A percentile compares a stretch with the other conserved stretches of the same genome.
phyloP scores from a whole-genome alignment of 2,797 vertebrate genomes.

The Chiloscyllium punctatum region DNA sequence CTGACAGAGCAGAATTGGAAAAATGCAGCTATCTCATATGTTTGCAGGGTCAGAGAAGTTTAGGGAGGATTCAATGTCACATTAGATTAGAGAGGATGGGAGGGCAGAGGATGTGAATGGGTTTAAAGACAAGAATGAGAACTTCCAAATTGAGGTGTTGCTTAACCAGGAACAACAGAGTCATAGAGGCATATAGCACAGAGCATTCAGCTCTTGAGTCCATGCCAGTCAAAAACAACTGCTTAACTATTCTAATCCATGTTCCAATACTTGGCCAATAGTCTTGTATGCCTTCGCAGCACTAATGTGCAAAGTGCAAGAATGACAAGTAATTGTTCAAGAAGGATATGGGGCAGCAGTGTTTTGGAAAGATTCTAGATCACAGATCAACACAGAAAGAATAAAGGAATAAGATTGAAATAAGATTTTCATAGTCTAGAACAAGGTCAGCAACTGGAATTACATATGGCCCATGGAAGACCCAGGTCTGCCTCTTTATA shows the following conservation, averaged over 20 bases:
- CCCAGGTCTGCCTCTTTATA: too few relatives aligned
- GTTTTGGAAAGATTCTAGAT: not conserved
- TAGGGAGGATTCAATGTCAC: not conserved
- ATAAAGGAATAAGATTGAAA: not conserved
- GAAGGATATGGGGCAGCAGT: not conserved
- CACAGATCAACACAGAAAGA: not conserved
- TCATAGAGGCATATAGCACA: too few relatives aligned
- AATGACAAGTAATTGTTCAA: not conserved
- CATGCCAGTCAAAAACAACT: too few relatives aligned
- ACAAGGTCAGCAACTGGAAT: too few relatives aligned
- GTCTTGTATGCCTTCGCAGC: too few relatives aligned
- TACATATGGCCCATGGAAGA: too few relatives aligned
- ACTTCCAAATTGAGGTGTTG: not conserved
- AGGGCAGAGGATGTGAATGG: not conserved
- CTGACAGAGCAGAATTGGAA: not conserved
- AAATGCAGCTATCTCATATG: not conserved
- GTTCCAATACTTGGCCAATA: too few relatives aligned
- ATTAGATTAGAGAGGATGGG: not conserved
- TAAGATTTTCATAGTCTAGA: not conserved
- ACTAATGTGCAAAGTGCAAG: too few relatives aligned
- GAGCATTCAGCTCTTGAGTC: too few relatives aligned
- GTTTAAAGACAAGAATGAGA: not conserved
- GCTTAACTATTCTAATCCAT: too few relatives aligned
- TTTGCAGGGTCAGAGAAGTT: not conserved
- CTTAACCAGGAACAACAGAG: not conserved